A percentile compares a stretch with the other conserved stretches of the same genome.
phyloP scores from a whole-genome alignment of 2,797 vertebrate genomes.

The Cyprinella venusta region DNA sequence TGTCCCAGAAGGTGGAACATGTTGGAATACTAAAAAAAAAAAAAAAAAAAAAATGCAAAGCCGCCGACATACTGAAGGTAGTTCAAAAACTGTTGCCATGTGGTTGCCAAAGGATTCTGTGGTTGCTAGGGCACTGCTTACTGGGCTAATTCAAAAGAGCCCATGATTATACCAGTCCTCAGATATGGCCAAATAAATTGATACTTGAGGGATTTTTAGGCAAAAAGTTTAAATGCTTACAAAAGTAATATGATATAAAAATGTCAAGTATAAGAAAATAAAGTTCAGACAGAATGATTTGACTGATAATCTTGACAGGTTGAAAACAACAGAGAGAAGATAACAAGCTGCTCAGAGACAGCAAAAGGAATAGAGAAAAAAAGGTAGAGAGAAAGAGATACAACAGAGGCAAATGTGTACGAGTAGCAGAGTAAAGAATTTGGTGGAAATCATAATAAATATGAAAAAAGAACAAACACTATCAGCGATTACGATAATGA shows the following conservation, averaged over 20 bases:
- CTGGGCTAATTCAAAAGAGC: neutral
- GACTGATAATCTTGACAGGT: slow-evolving; percentile 7
- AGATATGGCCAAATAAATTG: neutral
- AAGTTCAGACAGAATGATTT: neutral
- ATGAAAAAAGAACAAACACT: neutral
- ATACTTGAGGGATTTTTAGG: neutral
- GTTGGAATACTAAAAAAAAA: neutral
- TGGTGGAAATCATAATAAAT: neutral
- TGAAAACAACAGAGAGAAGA: slow-evolving; percentile 23
- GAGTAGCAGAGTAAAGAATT: neutral
- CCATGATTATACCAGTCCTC: neutral
- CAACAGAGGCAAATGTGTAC: neutral
- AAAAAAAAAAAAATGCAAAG: neutral
- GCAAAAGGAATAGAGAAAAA: neutral
- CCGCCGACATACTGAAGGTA: neutral
- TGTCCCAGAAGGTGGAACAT: neutral
- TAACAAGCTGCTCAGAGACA: slow-evolving; percentile 1
- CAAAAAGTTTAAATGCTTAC: neutral
- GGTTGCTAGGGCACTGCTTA: neutral
- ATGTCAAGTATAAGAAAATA: neutral
- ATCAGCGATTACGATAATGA: slow-evolving; percentile 19
- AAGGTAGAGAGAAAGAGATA: neutral
- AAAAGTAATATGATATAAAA: neutral
- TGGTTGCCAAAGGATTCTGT: neutral
- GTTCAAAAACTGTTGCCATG: neutral